A percentile compares a stretch with the other conserved stretches of the same genome.
Conservation (phyloP, 2,888 invertebrate species). For the Drosophila nr. fundita region DNA sequence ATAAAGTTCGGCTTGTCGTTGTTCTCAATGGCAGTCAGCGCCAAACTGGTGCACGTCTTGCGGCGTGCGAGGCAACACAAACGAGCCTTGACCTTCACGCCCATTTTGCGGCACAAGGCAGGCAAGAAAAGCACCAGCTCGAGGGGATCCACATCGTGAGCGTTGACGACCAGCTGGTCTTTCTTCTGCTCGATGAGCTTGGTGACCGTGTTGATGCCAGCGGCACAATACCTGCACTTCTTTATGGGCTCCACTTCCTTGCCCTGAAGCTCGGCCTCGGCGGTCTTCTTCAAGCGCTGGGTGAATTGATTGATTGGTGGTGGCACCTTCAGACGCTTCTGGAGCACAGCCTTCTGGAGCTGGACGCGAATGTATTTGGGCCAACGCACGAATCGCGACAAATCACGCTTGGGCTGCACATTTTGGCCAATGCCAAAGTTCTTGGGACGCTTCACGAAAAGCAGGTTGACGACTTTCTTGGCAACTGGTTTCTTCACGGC, state of each 20-base stretch:
- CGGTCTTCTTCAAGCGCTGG: constrained; percentile 94
- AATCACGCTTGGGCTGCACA: constrained; percentile 98
- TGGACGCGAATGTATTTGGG: constrained; percentile 99
- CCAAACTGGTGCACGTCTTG: constrained; percentile 96
- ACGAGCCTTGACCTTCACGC: constrained; percentile 99
- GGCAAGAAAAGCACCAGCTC: constrained; percentile 99
- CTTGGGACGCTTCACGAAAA: constrained; percentile 98
- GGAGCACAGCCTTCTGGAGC: constrained; percentile 97
- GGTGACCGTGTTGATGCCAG: constrained; percentile 96
- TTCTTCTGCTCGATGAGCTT: constrained; percentile 99
- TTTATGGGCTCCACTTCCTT: constrained; percentile 97
- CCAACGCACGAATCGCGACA: constrained; percentile 99
- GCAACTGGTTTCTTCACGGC: constrained; percentile 96
- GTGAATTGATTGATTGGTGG: constrained; percentile 99
- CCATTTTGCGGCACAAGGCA: constrained; percentile 99
- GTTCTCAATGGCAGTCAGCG: constrained; percentile 93
- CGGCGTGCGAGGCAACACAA: constrained; percentile 97
- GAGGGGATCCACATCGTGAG: constrained; percentile 99
- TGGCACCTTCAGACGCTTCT: constrained; percentile 98
- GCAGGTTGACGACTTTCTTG: constrained; percentile 97
- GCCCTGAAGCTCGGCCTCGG: constrained; percentile 94
- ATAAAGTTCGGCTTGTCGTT: constrained; percentile 95
- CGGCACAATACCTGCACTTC: constrained; percentile 93
- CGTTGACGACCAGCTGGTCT: constrained; percentile 98
- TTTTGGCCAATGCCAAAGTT: constrained; percentile 99